Conservation (phyloP, 2,797 vertebrate species). For the Champsocephalus gunnari region DNA sequence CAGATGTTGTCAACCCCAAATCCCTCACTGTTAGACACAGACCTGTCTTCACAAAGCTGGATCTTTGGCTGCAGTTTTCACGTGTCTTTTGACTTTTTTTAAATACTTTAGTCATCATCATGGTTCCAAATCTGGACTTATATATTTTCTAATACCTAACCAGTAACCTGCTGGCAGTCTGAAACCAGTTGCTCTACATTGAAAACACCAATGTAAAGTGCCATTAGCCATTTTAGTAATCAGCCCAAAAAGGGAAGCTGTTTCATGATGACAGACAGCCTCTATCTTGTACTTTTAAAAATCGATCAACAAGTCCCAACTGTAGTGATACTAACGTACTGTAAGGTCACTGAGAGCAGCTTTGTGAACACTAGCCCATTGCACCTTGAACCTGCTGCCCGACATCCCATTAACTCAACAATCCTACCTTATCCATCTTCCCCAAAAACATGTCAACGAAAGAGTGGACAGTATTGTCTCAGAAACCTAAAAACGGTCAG, state of each 20-base stretch:
- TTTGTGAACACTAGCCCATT: constrained; percentile 75
- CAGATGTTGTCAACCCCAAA: constrained; percentile 32
- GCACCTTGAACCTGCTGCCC: constrained; percentile 35
- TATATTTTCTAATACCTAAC: too few species aligned
- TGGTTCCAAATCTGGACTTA: constrained; percentile 16
- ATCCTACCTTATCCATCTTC: constrained; percentile 21
- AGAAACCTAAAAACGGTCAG: constrained; percentile 6
- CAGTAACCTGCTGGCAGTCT: neutral
- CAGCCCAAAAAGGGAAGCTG: neutral
- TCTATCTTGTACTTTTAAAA: constrained; percentile 12
- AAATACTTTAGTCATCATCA: neutral
- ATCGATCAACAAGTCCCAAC: constrained; percentile 8
- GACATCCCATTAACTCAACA: constrained; percentile 14
- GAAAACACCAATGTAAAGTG: neutral
- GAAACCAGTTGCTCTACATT: neutral
- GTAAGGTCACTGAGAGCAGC: constrained; percentile 57
- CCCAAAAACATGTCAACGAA: neutral
- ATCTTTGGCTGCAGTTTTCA: constrained; percentile 41
- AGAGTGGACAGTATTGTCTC: constrained; percentile 53
- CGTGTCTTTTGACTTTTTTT: neutral
- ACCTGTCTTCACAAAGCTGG: constrained; percentile 75
- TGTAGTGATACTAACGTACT: constrained; percentile 6
- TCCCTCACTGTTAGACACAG: constrained; percentile 40
- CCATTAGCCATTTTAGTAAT: neutral
- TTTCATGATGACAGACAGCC: neutral